Conservation (phyloP, 2,797 vertebrate species). For the Chiroxiphia lanceolata region DNA sequence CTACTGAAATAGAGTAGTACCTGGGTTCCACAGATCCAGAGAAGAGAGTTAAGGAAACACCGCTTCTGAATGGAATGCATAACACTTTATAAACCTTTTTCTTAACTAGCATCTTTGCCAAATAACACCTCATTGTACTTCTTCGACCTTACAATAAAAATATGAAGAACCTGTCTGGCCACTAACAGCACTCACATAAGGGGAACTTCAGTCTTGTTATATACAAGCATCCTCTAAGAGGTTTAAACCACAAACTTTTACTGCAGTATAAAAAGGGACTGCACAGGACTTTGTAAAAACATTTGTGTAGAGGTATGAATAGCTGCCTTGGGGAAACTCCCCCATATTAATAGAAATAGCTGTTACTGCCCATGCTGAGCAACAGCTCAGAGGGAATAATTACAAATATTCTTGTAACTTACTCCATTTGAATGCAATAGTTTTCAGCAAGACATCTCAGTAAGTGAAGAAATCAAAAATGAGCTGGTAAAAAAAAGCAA, state of each 20-base stretch:
- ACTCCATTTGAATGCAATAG: background rate
- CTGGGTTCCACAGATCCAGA: background rate
- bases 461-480: background rate
- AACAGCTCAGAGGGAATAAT: constrained; percentile 6
- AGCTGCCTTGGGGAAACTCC: constrained; percentile 62
- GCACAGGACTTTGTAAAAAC: constrained; percentile 49
- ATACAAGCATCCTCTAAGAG: constrained; percentile 51
- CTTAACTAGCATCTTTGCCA: constrained; percentile 19
- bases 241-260: constrained; percentile 62
- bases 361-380: background rate
- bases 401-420: constrained; percentile 33
- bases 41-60: background rate
- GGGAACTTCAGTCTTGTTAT: constrained; percentile 46
- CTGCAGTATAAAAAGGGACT: constrained; percentile 8
- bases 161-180: background rate
- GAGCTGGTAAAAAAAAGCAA: background rate
- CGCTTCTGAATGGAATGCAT: background rate
- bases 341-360: constrained; percentile 50
- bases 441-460: constrained; percentile 31
- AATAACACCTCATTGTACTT: constrained; percentile 15
- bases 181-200: background rate
- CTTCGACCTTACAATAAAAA: constrained; percentile 22
- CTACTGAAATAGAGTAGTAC: background rate
- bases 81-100: constrained; percentile 3
- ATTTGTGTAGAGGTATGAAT: constrained; percentile 37